Percentiles rank a stretch among this genome's conserved stretches.
Conservation (phyloP, 2,113 vertebrate genomes). For the Clarias macrocephalus region DNA sequence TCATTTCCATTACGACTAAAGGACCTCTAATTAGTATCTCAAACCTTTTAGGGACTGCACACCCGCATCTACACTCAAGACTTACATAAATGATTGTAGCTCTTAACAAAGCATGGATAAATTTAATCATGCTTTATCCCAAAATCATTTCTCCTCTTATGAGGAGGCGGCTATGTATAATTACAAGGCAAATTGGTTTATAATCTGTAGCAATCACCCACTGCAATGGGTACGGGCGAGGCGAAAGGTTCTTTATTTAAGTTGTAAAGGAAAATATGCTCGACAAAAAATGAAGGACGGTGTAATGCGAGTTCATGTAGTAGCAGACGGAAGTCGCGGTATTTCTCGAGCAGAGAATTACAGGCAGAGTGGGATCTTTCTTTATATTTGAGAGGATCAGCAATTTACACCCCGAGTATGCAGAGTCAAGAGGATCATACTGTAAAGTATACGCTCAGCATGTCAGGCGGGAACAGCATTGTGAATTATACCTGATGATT, state of each 20-base stretch:
- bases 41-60: conserved; percentile 27
- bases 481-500: conserved; percentile 30
- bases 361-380: background rate
- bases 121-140: conserved; percentile 44
- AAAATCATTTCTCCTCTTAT: conserved; percentile 14
- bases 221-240: conserved; percentile 9
- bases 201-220: conserved; percentile 47
- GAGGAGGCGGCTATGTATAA: conserved; percentile 29
- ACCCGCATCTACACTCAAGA: conserved; percentile 29
- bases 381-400: conserved; percentile 28
- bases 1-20: conserved; percentile 31
- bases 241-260: conserved; percentile 12
- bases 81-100: conserved; percentile 33
- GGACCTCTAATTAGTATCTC: conserved; percentile 40
- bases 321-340: background rate
- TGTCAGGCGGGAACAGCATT: conserved; percentile 6
- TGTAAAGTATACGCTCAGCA: conserved; percentile 7
- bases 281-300: background rate
- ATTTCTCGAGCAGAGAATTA: background rate
- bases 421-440: conserved; percentile 21
- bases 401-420: conserved; percentile 10
- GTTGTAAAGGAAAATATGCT: background rate
- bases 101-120: conserved; percentile 45
- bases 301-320: background rate
- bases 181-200: conserved; percentile 49